Conservation (phyloP, 2,888 invertebrate species). For the Steromphala cineraria region DNA sequence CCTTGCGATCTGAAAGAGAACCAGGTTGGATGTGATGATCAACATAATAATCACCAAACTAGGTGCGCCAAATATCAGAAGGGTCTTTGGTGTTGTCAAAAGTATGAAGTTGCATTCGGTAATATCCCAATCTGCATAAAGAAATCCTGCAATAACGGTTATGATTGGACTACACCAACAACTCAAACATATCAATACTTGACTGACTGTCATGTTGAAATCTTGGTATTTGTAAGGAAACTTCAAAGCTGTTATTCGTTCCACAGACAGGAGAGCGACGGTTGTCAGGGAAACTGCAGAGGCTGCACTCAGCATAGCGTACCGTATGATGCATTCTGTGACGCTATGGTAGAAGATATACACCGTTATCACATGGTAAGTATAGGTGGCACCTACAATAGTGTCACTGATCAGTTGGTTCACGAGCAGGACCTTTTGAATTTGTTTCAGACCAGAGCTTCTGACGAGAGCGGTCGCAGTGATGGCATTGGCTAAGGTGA, state of each 20-base stretch:
- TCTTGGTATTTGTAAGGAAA: not conserved
- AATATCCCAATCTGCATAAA: not conserved
- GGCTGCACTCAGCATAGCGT: not conserved
- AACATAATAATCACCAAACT: not conserved
- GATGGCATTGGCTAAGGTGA: not conserved
- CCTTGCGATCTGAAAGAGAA: not conserved
- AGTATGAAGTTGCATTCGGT: not conserved
- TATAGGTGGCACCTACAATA: not conserved
- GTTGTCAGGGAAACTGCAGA: not conserved
- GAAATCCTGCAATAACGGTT: not conserved
- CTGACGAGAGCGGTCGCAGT: not conserved
- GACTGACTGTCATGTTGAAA: not conserved
- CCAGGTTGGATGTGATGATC: not conserved
- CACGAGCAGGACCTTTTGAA: not conserved
- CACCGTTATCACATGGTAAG: not conserved
- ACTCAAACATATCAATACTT: not conserved
- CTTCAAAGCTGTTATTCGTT: not conserved
- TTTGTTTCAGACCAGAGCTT: not conserved
- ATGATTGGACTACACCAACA: not conserved
- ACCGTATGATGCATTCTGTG: not conserved
- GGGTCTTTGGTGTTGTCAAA: not conserved
- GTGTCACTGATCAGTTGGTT: not conserved
- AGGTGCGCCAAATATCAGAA: not conserved
- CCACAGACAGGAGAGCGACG: not conserved
- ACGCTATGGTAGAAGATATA: not conserved